Evolutionary conservation across 2,888 invertebrate genomes (phyloP).

Genomic region (Noctua janthina): DNA sequence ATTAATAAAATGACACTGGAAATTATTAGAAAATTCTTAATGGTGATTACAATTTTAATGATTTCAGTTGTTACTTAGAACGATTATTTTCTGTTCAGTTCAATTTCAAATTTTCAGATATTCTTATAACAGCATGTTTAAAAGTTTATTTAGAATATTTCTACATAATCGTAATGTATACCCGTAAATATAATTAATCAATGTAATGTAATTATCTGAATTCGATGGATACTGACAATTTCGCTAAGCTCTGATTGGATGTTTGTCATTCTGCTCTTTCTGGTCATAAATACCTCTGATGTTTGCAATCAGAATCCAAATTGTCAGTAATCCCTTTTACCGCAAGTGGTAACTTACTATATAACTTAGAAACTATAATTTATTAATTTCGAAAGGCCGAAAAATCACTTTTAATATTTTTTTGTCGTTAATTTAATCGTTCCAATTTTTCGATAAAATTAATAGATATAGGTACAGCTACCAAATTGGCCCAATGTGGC

Average conservation of each 20-base stretch:
- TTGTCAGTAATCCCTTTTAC: conserved; percentile 33
- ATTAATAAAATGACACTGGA: conserved; percentile 32
- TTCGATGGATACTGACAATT: conserved; percentile 41
- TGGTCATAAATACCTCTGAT: conserved; percentile 6
- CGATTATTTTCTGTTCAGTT: conserved; percentile 40
- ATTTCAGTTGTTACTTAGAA: conserved; percentile 29
- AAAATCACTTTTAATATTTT: conserved; percentile 69
- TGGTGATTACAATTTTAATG: conserved; percentile 29
- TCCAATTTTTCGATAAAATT: conserved; percentile 71
- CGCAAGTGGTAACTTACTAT: conserved; percentile 41
- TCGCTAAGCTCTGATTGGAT: conserved; percentile 4
- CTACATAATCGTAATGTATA: conserved; percentile 57
- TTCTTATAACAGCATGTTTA: conserved; percentile 36
- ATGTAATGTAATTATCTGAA: conserved; percentile 53
- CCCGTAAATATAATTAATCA: conserved; percentile 55
- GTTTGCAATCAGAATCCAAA: conserved; percentile 9
- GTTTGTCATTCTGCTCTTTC: not conserved
- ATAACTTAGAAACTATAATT: conserved; percentile 57
- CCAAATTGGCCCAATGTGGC: conserved; percentile 40
- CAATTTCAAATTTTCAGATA: conserved; percentile 41
- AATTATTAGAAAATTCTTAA: conserved; percentile 22
- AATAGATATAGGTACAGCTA: conserved; percentile 51
- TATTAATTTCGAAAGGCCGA: conserved; percentile 74
- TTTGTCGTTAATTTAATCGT: conserved; percentile 69
- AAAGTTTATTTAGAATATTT: conserved; percentile 62